Evolutionary conservation across 1,140 invertebrate genomes (phyloP).

Genomic region (Cataglyphis hispanica): DNA sequence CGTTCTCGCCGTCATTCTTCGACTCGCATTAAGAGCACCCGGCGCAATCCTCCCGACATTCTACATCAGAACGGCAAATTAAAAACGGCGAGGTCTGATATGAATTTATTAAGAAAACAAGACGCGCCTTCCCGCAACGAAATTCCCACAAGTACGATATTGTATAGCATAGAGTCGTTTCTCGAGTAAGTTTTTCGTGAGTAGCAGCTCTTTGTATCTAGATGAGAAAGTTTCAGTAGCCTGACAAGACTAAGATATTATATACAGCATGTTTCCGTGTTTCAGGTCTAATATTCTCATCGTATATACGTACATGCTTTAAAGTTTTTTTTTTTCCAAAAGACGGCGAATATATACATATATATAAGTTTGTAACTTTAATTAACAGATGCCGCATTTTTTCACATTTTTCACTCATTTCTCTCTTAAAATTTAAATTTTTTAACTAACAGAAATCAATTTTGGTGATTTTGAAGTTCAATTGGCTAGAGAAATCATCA

Average conservation of each 20-base stretch:
- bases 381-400: too few relatives aligned
- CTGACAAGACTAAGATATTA: not conserved
- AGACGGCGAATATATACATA: too few relatives aligned
- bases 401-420: too few relatives aligned
- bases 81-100: constrained; percentile 34
- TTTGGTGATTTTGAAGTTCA: too few relatives aligned
- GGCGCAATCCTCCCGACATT: constrained; percentile 6
- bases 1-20: constrained; percentile 35
- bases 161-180: not conserved
- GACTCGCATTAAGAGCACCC: constrained; percentile 39
- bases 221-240: not conserved
- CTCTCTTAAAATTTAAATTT: too few relatives aligned
- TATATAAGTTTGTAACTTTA: too few relatives aligned
- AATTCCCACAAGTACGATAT: constrained; percentile 3
- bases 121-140: not conserved
- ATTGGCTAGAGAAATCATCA: too few relatives aligned
- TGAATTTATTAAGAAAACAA: constrained; percentile 52
- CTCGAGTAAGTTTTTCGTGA: not conserved
- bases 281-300: too few relatives aligned
- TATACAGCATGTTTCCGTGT: not conserved
- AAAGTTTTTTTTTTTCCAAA: too few relatives aligned
- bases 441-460: too few relatives aligned
- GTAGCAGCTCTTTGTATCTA: not conserved
- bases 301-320: too few relatives aligned
- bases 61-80: constrained; percentile 8